Base-by-base conservation (phyloP, 2,888 invertebrate species). In the Dynastes tityus region DNA sequence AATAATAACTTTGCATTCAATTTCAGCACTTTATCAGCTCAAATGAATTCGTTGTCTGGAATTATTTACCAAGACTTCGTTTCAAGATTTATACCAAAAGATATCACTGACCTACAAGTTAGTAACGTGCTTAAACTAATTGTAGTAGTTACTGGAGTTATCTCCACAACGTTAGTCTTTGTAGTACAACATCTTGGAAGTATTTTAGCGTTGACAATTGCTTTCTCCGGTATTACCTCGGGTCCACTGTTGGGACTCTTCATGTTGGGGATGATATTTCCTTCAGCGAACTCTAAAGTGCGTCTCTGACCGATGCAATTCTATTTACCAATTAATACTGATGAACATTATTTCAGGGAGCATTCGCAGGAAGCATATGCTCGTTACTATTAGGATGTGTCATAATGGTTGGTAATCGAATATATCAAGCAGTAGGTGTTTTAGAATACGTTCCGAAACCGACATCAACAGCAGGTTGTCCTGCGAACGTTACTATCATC, bases 91-190 rank as follows among this genome's bases (percentile, higher is more conserved):
- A 89, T 92, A 85, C 90, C 91, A 0, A 88, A 88, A 65, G 88
- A 87, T 67, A 89, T 90, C 0, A 89, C 88, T 32, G 92, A 92
- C 83, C 85, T 87, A 27, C 86, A 89, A 1, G 91, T 92, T 49
- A 91, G 91, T 74, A 90, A 89, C 79, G 90, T 92, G 64, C 91
- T 93, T 90, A 92, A 92, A 88, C 88, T 90, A 81, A 81, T 89
- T 32, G 88, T 89, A 0, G 82, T 89, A 5, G 63, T 85, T 0
- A 79, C 84, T 8, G 97, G 97, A 0, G 86, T 93, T 0, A 85
- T 95, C 16, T 95, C 95, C 22, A 95, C 97, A 82, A 93, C 90
- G 0, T 88, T 97, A 22, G 90, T 93, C 1, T 92, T 92, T 88
- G 86, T 91, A 16, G 90, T 92, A 0, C 91, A 93, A 74, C 90